phyloP scores from a whole-genome alignment of 2,797 vertebrate genomes.

The Choloepus didactylus region DNA sequence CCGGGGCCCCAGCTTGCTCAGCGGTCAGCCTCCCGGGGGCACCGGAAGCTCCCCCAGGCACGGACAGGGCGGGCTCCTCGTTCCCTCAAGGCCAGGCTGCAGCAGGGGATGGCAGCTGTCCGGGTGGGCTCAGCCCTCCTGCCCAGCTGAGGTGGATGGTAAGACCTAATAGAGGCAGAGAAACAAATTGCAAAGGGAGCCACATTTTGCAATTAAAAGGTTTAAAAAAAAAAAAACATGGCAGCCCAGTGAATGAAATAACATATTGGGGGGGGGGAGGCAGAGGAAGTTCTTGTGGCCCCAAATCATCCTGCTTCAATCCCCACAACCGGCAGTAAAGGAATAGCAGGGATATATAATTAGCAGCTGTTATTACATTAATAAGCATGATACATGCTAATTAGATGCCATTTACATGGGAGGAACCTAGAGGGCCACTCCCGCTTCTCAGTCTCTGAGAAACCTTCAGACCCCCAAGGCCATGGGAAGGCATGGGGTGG shows the following conservation, averaged over 20 bases:
- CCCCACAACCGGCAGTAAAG: conserved; percentile 75
- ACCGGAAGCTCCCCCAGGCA: background rate
- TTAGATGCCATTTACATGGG: conserved; percentile 78
- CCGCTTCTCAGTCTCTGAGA: conserved; percentile 52
- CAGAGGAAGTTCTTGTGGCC: conserved; percentile 7
- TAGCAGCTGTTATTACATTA: conserved; percentile 82
- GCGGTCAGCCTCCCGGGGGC: background rate
- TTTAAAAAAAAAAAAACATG: background rate
- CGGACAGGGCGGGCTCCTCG: background rate
- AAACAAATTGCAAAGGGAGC: conserved; percentile 23
- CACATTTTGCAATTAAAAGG: conserved; percentile 26
- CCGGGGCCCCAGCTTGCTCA: too few relatives aligned
- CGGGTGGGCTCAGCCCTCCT: background rate
- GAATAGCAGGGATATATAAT: conserved; percentile 77
- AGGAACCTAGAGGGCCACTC: conserved; percentile 82
- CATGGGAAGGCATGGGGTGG: background rate
- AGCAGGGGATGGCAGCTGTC: background rate
- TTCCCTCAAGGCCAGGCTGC: background rate
- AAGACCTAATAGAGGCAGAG: background rate
- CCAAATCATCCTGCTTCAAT: conserved; percentile 66
- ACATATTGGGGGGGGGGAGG: background rate
- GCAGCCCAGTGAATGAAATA: conserved; percentile 38
- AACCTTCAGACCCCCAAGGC: conserved; percentile 75
- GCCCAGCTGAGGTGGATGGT: background rate
- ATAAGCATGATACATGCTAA: conserved; percentile 82